Percentiles rank a stretch among this genome's conserved stretches.
phyloP scores from a whole-genome alignment of 2,888 invertebrate species.

The Cantharis rufa region DNA sequence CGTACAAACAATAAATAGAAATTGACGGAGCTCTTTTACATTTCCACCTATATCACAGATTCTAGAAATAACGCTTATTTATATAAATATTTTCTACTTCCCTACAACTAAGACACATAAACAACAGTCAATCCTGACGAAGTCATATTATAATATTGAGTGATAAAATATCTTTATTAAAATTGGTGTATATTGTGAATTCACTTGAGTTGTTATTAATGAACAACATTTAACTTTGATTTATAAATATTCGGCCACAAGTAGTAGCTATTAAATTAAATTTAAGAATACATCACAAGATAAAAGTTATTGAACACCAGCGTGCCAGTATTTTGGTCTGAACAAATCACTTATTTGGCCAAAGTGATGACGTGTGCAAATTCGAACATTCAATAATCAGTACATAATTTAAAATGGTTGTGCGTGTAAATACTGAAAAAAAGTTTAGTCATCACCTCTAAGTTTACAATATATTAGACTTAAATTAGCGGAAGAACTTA shows the following conservation, averaged over 20 bases:
- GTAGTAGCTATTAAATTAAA: conserved; percentile 27
- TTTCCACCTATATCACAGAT: conserved; percentile 47
- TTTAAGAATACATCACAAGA: conserved; percentile 28
- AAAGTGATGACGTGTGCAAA: conserved; percentile 19
- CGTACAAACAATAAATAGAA: conserved; percentile 38
- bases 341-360: conserved; percentile 26
- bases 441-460: conserved; percentile 26
- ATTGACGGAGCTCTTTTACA: conserved; percentile 45
- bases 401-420: conserved; percentile 11
- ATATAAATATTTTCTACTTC: conserved; percentile 38
- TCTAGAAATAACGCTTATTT: conserved; percentile 44
- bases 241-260: conserved; percentile 29
- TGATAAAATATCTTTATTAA: conserved; percentile 44
- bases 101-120: conserved; percentile 33
- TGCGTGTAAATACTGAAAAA: conserved; percentile 23
- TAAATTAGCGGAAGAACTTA: conserved; percentile 31
- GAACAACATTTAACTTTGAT: conserved; percentile 30
- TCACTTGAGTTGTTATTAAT: conserved; percentile 38
- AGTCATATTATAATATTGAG: conserved; percentile 37
- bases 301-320: conserved; percentile 29
- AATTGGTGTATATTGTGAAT: conserved; percentile 46
- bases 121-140: conserved; percentile 40
- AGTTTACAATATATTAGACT: conserved; percentile 21
- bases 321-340: conserved; percentile 25
- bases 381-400: conserved; percentile 8